These are phyloP conservation scores for Microcebus ravelobensis DNA, from an alignment of 2,113 vertebrate species.

Conservation along the genomic window DNA sequence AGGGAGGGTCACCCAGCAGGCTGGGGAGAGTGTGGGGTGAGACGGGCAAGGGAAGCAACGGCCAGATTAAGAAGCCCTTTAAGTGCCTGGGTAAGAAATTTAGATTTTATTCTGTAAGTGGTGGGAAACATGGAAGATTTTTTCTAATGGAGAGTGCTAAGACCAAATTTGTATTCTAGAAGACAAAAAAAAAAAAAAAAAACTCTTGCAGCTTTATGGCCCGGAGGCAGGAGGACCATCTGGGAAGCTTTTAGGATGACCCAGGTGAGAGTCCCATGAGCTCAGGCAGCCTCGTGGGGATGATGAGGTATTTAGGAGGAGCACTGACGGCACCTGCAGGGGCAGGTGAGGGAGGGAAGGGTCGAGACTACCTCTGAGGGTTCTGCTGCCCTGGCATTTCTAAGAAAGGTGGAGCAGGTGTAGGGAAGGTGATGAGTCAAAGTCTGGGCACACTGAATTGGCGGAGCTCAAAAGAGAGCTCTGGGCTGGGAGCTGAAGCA, in stretches of 20 bases:
- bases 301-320: background rate
- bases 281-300: background rate
- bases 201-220: background rate
- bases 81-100: background rate
- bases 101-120: background rate
- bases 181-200: too few species aligned
- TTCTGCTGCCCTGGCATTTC: background rate
- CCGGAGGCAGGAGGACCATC: background rate
- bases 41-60: background rate
- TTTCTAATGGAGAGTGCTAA: background rate
- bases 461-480: background rate
- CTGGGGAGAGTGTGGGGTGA: background rate
- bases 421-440: background rate
- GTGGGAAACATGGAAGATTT: background rate
- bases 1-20: background rate
- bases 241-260: background rate
- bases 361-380: background rate
- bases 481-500: background rate
- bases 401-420: too few species aligned
- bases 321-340: background rate
- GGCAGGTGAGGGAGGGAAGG: background rate
- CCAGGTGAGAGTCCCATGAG: background rate
- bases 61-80: background rate
- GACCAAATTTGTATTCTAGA: background rate
- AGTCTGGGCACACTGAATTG: accelerated